A percentile compares a stretch with the other conserved stretches of the same genome.
Conservation (phyloP, 2,888 invertebrate genomes). For the Phasia obesa region DNA sequence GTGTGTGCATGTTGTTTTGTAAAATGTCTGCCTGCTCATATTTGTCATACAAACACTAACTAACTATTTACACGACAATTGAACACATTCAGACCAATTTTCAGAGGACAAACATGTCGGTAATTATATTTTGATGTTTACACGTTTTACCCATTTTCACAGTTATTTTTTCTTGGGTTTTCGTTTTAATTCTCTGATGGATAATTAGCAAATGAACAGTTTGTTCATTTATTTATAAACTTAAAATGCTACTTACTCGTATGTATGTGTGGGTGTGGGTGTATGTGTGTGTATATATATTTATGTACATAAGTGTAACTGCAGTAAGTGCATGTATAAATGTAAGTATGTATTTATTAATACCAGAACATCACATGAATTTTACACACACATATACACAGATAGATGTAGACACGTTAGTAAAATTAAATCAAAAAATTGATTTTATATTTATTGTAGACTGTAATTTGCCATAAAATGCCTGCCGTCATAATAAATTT, state of each 20-base stretch:
- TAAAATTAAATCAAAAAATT: constrained; percentile 49
- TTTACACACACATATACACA: background rate
- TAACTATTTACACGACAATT: constrained; percentile 61
- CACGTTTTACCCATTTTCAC: constrained; percentile 74
- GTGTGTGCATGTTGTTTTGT: background rate
- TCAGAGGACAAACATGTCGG: constrained; percentile 68
- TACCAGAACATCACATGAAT: too few species aligned
- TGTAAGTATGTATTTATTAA: too few species aligned
- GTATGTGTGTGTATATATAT: background rate
- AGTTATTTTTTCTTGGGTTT: constrained; percentile 47
- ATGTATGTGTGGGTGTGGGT: background rate
- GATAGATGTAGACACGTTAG: background rate
- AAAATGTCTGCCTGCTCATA: constrained; percentile 30
- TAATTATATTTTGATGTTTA: constrained; percentile 73
- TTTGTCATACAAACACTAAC: constrained; percentile 44
- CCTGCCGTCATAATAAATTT: background rate
- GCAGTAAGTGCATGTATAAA: background rate
- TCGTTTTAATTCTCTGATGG: constrained; percentile 68
- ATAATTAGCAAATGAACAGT: constrained; percentile 68
- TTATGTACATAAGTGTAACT: background rate
- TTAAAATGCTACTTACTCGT: background rate
- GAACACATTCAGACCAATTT: constrained; percentile 61
- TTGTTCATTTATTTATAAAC: constrained; percentile 56
- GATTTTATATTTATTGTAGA: constrained; percentile 25
- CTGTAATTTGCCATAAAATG: constrained; percentile 39